phyloP scores from a whole-genome alignment of 2,113 vertebrate species.

The Pterocles burchelli region DNA sequence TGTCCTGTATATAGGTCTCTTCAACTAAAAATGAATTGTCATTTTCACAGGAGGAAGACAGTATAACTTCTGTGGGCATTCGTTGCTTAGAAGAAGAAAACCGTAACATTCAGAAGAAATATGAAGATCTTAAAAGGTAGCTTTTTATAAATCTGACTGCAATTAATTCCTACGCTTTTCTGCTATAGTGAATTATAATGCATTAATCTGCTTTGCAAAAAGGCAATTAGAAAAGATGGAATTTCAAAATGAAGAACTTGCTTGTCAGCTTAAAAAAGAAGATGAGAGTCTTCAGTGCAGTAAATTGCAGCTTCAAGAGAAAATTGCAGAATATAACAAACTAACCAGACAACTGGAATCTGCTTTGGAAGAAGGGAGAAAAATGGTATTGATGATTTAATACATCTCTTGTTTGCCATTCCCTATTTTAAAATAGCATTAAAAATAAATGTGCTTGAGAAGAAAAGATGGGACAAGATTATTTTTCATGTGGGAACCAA shows the following conservation, averaged over 20 bases:
- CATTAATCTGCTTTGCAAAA: constrained; percentile 26
- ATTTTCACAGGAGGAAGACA: constrained; percentile 68
- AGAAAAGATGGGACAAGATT: not conserved
- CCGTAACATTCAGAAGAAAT: constrained; percentile 74
- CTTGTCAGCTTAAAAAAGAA: constrained; percentile 77
- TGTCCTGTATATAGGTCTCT: not conserved
- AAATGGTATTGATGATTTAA: constrained; percentile 77
- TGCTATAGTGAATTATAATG: not conserved
- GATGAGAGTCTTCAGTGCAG: constrained; percentile 79
- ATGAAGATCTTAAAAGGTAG: constrained; percentile 81
- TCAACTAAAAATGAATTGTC: not conserved
- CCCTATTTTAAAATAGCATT: not conserved
- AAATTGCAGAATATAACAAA: constrained; percentile 75
- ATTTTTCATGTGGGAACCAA: not conserved
- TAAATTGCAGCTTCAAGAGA: constrained; percentile 78
- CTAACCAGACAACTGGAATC: constrained; percentile 82
- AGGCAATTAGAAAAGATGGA: constrained; percentile 82
- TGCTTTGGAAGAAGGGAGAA: constrained; percentile 80
- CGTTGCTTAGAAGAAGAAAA: constrained; percentile 79
- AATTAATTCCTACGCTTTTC: not conserved
- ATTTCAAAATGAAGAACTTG: constrained; percentile 82
- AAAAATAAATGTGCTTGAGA: not conserved
- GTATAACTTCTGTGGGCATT: constrained; percentile 55
- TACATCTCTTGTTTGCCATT: not conserved
- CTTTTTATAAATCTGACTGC: not conserved